Evolutionary conservation across 2,113 vertebrate species (phyloP).

Genomic region (Rhinichthys klamathensis): DNA sequence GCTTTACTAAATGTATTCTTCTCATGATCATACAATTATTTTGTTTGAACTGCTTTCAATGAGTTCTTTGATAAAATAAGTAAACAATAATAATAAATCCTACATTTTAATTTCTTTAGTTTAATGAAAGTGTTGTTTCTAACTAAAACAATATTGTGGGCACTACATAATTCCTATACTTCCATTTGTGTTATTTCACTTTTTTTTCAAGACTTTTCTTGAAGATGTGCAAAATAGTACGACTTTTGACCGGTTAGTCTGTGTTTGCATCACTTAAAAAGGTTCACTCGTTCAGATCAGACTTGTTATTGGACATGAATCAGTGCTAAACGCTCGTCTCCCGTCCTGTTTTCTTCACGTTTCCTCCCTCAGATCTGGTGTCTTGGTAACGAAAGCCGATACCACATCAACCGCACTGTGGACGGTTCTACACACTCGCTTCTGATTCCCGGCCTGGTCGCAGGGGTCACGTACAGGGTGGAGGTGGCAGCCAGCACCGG

Average conservation of each 20-base stretch:
- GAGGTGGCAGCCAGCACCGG: slow-evolving; percentile 94
- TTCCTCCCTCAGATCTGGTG: slow-evolving; percentile 88
- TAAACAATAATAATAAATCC: no score
- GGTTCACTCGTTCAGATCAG: background rate
- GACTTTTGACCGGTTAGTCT: background rate
- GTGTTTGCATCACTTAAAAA: background rate
- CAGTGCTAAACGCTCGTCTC: background rate
- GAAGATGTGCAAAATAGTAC: background rate
- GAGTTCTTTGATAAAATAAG: no score
- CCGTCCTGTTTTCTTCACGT: slow-evolving; percentile 17
- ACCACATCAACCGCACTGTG: slow-evolving; percentile 94
- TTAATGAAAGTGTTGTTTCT: no score
- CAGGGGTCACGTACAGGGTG: slow-evolving; percentile 91
- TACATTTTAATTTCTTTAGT: no score
- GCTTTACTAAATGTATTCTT: background rate
- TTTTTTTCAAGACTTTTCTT: background rate
- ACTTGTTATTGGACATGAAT: background rate
- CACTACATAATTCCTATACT: background rate
- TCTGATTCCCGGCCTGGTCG: slow-evolving; percentile 87
- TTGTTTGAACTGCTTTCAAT: no score
- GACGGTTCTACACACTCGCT: slow-evolving; percentile 89
- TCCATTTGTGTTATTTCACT: background rate
- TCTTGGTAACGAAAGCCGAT: slow-evolving; percentile 92
- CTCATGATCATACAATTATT: background rate
- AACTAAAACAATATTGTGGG: no score